phyloP scores from a whole-genome alignment of 2,888 invertebrate genomes.

The Drosophila peninsularis region DNA sequence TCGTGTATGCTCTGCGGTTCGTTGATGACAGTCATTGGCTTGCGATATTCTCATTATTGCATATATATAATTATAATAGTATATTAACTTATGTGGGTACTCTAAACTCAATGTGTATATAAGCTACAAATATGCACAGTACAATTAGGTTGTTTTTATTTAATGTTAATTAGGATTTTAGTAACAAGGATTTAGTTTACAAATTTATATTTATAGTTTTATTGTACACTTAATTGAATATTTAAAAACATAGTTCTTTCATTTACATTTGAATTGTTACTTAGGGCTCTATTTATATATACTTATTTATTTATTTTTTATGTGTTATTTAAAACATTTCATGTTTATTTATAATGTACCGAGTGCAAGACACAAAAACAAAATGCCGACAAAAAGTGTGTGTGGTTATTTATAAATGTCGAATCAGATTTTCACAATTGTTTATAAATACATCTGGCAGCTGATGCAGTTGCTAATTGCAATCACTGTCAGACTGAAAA shows the following conservation, averaged over 20 bases:
- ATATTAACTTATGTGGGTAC: constrained; percentile 54
- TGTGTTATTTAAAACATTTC: constrained; percentile 16
- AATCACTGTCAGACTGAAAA: constrained; percentile 1
- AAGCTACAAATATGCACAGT: constrained; percentile 38
- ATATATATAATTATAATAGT: not conserved
- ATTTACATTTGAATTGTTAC: constrained; percentile 40
- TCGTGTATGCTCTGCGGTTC: not conserved
- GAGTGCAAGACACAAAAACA: constrained; percentile 64
- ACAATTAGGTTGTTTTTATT: constrained; percentile 4
- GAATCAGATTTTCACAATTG: constrained; percentile 27
- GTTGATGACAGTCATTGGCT: constrained; percentile 29
- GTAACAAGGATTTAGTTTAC: constrained; percentile 47
- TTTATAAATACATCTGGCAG: constrained; percentile 4
- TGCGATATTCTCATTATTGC: constrained; percentile 7
- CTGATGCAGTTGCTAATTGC: constrained; percentile 10
- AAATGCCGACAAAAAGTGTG: constrained; percentile 58
- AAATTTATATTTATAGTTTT: constrained; percentile 4
- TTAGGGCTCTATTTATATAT: constrained; percentile 45
- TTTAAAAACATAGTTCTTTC: constrained; percentile 3
- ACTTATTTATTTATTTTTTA: constrained; percentile 28
- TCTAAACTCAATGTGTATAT: constrained; percentile 46
- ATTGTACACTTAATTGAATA: constrained; percentile 22
- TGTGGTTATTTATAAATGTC: constrained; percentile 64
- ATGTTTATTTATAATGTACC: constrained; percentile 34
- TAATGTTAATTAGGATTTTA: constrained; percentile 38